Base-by-base conservation (phyloP, 2,797 vertebrate genomes). In the Rhadinocentrus ornatus region DNA sequence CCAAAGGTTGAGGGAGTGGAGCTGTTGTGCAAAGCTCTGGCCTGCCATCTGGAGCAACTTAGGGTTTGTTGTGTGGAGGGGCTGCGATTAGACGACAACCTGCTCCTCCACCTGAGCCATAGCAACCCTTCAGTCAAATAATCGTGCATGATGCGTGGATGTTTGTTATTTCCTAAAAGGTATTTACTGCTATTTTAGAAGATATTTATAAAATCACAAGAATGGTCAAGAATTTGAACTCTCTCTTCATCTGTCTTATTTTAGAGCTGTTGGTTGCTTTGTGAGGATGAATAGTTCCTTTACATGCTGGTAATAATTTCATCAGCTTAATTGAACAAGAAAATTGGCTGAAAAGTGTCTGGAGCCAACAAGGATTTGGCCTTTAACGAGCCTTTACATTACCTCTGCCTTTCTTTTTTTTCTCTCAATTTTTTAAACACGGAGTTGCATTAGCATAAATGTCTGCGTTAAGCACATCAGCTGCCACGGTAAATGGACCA, bases 381-480 rank as follows among this genome's bases (percentile, higher is more conserved):
- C 87, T 88, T 90, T 89, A 89, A 88, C 83, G 65, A 90, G 85
- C 83, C 84, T 90, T 89, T 86, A 88, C 85, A 77, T 90, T 77
- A 77, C 65, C 18, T 80, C 80, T 78, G 80, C 74, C 71, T 78
- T 80, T 73, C 77, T 77, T 78, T 71, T 75, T n/a, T 41, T 16
- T 3, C 15, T 31, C 41, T 27, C 22, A 10, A 16, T 22, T 35
- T 56, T 81, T 82, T 56, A 75, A 89, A 80, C 81, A 61, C 26
- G 6, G 62, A 52, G 34, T 76, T 60, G 80, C 87, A 91, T 93
- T 93, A 90, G 86, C 87, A 90, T 91, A 90, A 90, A 90, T 84
- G 88, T 90, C 84, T 87, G 83, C 85, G 86, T 90, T 91, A 92
- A 92, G 83, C 77, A 86, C 91, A 87, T 90, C 84, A 89, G 85